Percentiles rank a stretch among this genome's conserved stretches.
Conservation (phyloP, 2,888 invertebrate species). For the Drosophila nr. perissopoda region DNA sequence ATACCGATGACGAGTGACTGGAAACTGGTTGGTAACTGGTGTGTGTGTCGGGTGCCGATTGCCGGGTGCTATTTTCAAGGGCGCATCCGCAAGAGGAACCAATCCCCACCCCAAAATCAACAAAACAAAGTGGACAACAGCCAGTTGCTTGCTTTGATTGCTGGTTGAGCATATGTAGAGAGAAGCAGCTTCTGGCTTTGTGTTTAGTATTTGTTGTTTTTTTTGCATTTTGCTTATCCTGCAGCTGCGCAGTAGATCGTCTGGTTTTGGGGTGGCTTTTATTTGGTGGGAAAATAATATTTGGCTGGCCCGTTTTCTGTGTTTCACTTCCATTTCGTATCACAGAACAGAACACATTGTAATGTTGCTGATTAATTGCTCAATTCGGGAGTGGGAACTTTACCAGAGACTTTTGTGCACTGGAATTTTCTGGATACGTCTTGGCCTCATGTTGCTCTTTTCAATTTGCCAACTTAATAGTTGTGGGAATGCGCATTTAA, state of each 20-base stretch:
- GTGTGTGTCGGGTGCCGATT: slow-evolving; percentile 33
- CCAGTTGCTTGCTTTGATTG: slow-evolving; percentile 57
- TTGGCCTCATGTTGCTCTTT: slow-evolving; percentile 69
- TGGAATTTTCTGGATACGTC: slow-evolving; percentile 51
- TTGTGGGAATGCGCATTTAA: slow-evolving; percentile 67
- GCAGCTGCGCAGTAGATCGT: slow-evolving; percentile 72
- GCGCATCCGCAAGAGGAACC: slow-evolving; percentile 53
- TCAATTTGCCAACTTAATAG: slow-evolving; percentile 39
- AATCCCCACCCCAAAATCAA: slow-evolving; percentile 44
- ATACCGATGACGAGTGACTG: slow-evolving; percentile 6
- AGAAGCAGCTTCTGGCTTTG: slow-evolving; percentile 23
- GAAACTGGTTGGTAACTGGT: slow-evolving; percentile 7
- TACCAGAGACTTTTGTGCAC: slow-evolving; percentile 57
- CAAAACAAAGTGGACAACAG: slow-evolving; percentile 58
- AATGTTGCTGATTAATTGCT: slow-evolving; percentile 63
- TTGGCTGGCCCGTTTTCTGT: slow-evolving; percentile 25
- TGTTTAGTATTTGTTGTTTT: slow-evolving; percentile 14
- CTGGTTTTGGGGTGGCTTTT: slow-evolving; percentile 67
- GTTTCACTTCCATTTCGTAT: slow-evolving; percentile 52
- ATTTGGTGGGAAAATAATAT: slow-evolving; percentile 76
- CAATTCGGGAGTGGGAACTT: slow-evolving; percentile 56
- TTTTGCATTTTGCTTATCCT: slow-evolving; percentile 39
- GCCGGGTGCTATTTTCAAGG: slow-evolving; percentile 66
- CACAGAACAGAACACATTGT: slow-evolving; percentile 15
- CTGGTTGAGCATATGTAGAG: not conserved